phyloP scores from a whole-genome alignment of 1,140 invertebrate species.

The Homarus americanus region DNA sequence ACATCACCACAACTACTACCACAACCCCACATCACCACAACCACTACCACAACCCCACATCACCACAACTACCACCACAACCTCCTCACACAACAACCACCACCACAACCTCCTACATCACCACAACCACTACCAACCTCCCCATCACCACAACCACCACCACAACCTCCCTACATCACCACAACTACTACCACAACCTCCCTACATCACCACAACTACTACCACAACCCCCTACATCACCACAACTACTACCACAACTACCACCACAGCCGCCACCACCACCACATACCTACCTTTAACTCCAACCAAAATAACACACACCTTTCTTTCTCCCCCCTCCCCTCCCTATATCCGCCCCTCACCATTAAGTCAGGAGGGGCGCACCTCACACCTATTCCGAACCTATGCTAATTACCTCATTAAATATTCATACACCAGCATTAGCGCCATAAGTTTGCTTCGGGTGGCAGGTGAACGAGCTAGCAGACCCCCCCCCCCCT shows the following conservation, averaged over 20 bases:
- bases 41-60: neutral
- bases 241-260: neutral
- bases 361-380: neutral
- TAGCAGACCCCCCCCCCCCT: neutral
- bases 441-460: conserved; percentile 20
- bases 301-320: neutral
- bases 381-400: neutral
- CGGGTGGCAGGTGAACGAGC: neutral
- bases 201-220: too few relatives aligned
- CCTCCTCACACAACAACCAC: neutral
- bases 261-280: neutral
- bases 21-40: neutral
- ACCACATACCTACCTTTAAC: too few relatives aligned
- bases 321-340: neutral
- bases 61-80: neutral
- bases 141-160: too few relatives aligned
- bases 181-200: too few relatives aligned
- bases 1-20: too few relatives aligned
- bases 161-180: neutral
- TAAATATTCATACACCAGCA: conserved; percentile 39
- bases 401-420: conserved; percentile 19
- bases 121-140: neutral
- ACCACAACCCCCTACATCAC: neutral
- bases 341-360: neutral
- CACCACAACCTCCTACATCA: neutral